These are phyloP conservation scores for Orgyia antiqua DNA, from an alignment of 2,888 invertebrate genomes.

Conservation along the genomic window DNA sequence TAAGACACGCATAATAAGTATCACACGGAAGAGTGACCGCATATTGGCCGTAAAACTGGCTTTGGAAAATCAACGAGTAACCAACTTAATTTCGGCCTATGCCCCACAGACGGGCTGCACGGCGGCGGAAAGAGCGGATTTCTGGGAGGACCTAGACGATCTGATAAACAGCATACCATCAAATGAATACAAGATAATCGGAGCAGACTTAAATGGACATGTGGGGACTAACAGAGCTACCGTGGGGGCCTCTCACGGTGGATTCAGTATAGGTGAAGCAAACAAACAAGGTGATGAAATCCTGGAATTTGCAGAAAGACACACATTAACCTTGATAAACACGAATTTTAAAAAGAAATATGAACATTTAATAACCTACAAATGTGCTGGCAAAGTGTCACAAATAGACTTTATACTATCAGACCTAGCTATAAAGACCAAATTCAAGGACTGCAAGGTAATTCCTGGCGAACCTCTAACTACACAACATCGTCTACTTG, in stretches of 20 bases:
- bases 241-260: too few species aligned
- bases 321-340: not conserved
- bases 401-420: too few species aligned
- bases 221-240: too few species aligned
- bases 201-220: too few species aligned
- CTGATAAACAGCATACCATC: too few species aligned
- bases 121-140: not conserved
- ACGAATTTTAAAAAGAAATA: not conserved
- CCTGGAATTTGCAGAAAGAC: not conserved
- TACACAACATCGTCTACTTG: too few species aligned
- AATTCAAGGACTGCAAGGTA: too few species aligned
- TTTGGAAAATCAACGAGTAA: not conserved
- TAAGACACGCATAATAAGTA: slow-evolving; percentile 1
- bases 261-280: not conserved
- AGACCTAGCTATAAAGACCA: too few species aligned
- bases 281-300: not conserved
- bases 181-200: not conserved
- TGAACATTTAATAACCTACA: not conserved
- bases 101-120: not conserved
- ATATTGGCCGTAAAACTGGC: not conserved
- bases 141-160: too few species aligned
- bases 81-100: not conserved
- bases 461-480: too few species aligned
- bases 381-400: too few species aligned
- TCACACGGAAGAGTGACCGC: slow-evolving; percentile 2